phyloP scores from a whole-genome alignment of 1,140 invertebrate genomes.

The Lasioglossum albipes region DNA sequence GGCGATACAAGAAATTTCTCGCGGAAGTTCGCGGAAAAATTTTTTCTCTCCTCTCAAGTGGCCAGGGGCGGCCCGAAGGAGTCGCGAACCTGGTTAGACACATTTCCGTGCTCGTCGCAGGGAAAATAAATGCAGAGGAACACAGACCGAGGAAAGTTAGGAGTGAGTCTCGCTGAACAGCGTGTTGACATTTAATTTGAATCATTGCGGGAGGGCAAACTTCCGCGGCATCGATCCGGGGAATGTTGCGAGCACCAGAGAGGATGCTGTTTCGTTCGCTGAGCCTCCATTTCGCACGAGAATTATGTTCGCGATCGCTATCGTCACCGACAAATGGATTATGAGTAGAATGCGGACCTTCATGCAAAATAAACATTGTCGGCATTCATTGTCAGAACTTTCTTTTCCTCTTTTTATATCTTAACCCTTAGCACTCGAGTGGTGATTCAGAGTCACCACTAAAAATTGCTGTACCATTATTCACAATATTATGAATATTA shows the following conservation, averaged over 20 bases:
- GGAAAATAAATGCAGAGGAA: background rate
- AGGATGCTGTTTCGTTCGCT: constrained; percentile 1
- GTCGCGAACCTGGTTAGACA: background rate
- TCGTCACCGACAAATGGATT: too few relatives aligned
- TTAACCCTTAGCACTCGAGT: too few relatives aligned
- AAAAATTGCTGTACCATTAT: too few relatives aligned
- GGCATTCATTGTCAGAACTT: too few relatives aligned
- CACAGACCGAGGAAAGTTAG: background rate
- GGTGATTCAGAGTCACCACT: too few relatives aligned
- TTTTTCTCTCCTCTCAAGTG: background rate
- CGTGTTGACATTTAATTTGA: constrained; percentile 41
- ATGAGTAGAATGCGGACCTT: too few relatives aligned
- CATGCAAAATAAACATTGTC: too few relatives aligned
- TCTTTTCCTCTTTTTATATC: too few relatives aligned
- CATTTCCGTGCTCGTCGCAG: background rate
- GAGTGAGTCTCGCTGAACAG: constrained; percentile 7
- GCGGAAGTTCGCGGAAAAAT: background rate
- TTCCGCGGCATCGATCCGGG: constrained; percentile 24
- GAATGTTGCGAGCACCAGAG: background rate
- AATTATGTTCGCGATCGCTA: background rate
- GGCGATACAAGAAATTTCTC: background rate
- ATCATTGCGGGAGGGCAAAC: constrained; percentile 12
- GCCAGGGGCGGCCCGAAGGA: too few relatives aligned
- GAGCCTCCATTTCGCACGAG: background rate
- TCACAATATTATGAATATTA: too few relatives aligned